phyloP scores from a whole-genome alignment of 2,888 invertebrate genomes.

The Augochlorella aurata region DNA sequence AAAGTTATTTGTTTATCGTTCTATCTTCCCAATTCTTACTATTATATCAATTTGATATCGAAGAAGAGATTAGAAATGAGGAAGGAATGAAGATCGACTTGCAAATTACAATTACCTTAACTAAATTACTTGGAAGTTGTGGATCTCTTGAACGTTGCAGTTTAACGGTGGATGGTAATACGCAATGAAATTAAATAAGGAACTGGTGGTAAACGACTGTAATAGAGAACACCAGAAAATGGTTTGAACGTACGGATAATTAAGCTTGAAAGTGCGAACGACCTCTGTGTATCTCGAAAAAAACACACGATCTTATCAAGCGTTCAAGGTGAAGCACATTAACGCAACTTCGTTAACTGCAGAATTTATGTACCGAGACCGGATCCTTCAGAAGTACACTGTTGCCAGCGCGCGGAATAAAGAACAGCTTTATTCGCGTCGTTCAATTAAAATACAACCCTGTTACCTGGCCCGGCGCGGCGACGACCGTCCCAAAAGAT shows the following conservation, averaged over 20 bases:
- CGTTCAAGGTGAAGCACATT: background rate
- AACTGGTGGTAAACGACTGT: background rate
- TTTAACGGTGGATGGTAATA: too few species aligned
- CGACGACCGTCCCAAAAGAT: conserved; percentile 9
- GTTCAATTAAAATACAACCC: conserved; percentile 17
- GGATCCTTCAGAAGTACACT: background rate
- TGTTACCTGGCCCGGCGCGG: conserved; percentile 9
- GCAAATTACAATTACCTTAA: too few species aligned
- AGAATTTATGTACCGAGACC: background rate
- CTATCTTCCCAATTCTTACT: too few species aligned
- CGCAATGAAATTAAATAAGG: too few species aligned
- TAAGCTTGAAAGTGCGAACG: background rate
- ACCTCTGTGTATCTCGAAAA: background rate
- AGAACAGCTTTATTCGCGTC: background rate
- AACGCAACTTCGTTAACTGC: background rate
- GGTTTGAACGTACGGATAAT: background rate
- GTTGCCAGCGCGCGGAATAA: background rate
- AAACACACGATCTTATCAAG: background rate
- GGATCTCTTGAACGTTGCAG: too few species aligned
- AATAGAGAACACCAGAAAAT: background rate
- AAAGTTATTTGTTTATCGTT: too few species aligned
- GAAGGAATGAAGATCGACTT: too few species aligned
- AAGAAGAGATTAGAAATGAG: too few species aligned
- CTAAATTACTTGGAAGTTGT: too few species aligned
- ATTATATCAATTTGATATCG: too few species aligned